These are phyloP conservation scores for Gopherus flavomarginatus DNA, from an alignment of 2,113 vertebrate species.

Conservation along the genomic window DNA sequence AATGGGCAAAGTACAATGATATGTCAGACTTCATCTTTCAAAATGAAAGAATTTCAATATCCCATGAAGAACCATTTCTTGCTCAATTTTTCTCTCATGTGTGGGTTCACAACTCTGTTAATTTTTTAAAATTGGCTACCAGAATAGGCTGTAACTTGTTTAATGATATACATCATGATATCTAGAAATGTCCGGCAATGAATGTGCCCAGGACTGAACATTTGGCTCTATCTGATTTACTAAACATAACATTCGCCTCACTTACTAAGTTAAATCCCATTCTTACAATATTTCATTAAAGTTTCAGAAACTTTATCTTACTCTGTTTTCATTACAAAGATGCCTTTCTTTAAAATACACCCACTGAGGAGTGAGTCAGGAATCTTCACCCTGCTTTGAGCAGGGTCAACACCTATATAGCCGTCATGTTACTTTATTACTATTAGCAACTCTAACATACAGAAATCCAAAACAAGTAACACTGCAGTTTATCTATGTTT, in stretches of 20 bases:
- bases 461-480: background rate
- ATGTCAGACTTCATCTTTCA: constrained; percentile 68
- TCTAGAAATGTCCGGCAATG: constrained; percentile 6
- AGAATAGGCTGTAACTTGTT: constrained; percentile 2
- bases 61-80: constrained; percentile 49
- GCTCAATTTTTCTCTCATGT: constrained; percentile 35
- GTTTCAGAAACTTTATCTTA: background rate
- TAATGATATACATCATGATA: background rate
- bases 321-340: fast-evolving
- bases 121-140: constrained; percentile 40
- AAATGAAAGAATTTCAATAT: constrained; percentile 54
- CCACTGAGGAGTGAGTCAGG: background rate
- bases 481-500: background rate
- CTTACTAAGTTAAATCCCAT: background rate
- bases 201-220: background rate
- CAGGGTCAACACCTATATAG: background rate
- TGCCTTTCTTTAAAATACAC: background rate
- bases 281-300: background rate
- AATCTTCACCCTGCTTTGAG: background rate
- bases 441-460: background rate
- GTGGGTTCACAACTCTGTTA: constrained; percentile 1
- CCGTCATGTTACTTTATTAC: background rate
- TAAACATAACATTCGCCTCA: background rate
- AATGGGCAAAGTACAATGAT: constrained; percentile 45
- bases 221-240: background rate